These are phyloP conservation scores for Phalanger gymnotis DNA, from an alignment of 2,797 vertebrate genomes.

Conservation along the genomic window DNA sequence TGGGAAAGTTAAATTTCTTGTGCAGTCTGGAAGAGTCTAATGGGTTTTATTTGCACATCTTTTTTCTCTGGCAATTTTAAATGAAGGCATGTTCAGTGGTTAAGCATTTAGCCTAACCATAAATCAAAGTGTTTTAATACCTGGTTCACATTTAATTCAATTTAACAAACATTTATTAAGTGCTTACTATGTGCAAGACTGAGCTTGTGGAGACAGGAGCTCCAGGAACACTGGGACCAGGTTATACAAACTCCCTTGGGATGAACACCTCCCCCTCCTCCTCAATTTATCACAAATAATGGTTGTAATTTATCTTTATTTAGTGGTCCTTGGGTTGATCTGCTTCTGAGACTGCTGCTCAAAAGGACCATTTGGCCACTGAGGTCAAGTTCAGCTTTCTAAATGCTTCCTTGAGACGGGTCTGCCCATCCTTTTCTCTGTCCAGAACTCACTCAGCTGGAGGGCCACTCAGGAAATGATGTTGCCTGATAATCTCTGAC, in stretches of 20 bases:
- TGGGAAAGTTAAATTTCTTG: background rate
- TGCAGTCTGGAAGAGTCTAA: background rate
- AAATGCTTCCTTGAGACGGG: background rate
- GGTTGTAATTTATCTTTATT: background rate
- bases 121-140: background rate
- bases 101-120: background rate
- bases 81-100: background rate
- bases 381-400: background rate
- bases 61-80: background rate
- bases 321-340: background rate
- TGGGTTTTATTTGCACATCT: background rate
- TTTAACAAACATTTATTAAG: background rate
- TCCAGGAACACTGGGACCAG: background rate
- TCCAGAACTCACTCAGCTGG: background rate
- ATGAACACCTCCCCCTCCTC: background rate
- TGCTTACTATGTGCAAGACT: background rate
- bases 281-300: background rate
- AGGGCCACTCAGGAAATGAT: background rate
- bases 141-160: background rate
- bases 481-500: conserved; percentile 1
- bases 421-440: background rate
- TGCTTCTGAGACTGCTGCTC: background rate
- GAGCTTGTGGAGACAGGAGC: background rate
- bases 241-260: background rate
- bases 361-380: background rate